phyloP scores from a whole-genome alignment of 2,113 vertebrate genomes.

The Halichoeres trimaculatus region DNA sequence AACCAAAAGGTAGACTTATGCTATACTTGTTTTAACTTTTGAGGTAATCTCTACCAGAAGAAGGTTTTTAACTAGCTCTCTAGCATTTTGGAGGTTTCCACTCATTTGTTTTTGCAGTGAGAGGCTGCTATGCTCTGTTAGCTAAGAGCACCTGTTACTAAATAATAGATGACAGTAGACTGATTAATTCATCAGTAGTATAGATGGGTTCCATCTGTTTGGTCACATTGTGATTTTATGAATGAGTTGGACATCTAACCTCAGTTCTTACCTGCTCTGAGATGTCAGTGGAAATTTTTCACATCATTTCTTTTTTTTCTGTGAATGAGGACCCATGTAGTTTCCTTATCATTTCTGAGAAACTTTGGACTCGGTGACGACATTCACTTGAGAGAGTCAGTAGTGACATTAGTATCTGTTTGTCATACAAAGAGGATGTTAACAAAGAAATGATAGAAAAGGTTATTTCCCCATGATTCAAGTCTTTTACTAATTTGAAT shows the following conservation, averaged over 20 bases:
- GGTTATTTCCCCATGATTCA: background rate
- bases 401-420: background rate
- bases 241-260: constrained; percentile 30
- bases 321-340: background rate
- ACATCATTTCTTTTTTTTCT: constrained; percentile 36
- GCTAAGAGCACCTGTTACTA: constrained; percentile 58
- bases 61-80: constrained; percentile 7
- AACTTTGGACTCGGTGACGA: constrained; percentile 6
- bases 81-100: constrained; percentile 11
- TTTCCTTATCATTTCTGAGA: constrained; percentile 21
- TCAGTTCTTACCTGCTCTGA: constrained; percentile 7
- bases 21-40: background rate
- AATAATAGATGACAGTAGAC: constrained; percentile 81
- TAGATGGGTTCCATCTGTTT: constrained; percentile 68
- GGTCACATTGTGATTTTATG: constrained; percentile 41
- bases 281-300: background rate
- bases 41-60: background rate
- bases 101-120: constrained; percentile 38
- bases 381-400: background rate
- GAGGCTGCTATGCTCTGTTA: constrained; percentile 49
- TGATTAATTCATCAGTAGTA: constrained; percentile 82
- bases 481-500: constrained; percentile 16
- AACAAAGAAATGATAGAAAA: background rate
- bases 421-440: background rate
- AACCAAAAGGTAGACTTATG: background rate